Evolutionary conservation across 2,113 vertebrate genomes (phyloP).

Genomic region (Nycticorax nycticorax): DNA sequence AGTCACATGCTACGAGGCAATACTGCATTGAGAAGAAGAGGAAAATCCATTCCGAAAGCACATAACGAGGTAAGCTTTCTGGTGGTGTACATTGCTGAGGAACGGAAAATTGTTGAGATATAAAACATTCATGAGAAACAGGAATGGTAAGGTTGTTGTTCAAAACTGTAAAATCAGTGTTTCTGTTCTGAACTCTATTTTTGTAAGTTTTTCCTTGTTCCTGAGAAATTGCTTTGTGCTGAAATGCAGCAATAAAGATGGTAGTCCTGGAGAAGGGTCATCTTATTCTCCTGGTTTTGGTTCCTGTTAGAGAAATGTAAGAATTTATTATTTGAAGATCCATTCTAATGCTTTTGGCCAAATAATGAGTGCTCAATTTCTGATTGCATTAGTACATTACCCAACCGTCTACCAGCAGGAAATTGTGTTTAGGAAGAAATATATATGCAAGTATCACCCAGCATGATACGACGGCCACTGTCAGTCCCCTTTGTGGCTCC

Average conservation of each 20-base stretch:
- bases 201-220: background rate
- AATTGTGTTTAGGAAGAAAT: background rate
- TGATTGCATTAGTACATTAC: background rate
- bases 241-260: background rate
- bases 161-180: background rate
- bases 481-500: background rate
- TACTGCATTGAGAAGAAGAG: background rate
- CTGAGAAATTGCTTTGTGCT: background rate
- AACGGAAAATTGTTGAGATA: background rate
- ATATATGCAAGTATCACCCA: background rate
- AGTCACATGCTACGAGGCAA: background rate
- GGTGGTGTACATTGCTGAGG: background rate
- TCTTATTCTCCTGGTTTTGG: background rate
- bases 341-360: background rate
- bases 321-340: background rate
- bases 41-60: conserved; percentile 27
- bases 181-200: background rate
- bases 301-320: background rate
- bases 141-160: background rate
- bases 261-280: background rate
- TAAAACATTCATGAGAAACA: conserved; percentile 23
- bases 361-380: background rate
- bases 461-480: accelerated
- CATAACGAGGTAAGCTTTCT: background rate
- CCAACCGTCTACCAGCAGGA: background rate